Percentiles rank a stretch among this genome's conserved stretches.
phyloP scores from a whole-genome alignment of 92 coral and sea anemone species.

The Porites cylindrica region DNA sequence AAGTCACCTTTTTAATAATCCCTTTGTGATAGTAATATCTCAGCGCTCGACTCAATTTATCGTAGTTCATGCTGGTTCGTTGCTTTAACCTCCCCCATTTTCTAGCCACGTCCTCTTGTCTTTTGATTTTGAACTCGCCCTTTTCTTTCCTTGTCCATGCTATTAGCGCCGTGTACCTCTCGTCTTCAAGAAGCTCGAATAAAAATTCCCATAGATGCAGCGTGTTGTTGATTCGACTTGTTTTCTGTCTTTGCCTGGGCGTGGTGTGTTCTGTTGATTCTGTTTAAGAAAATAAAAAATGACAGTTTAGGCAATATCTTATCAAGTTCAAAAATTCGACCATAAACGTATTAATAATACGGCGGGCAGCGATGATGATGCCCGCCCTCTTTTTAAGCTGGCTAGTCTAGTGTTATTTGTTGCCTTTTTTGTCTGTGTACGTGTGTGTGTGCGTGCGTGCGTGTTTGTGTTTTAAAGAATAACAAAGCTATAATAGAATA shows the following conservation, averaged over 20 bases:
- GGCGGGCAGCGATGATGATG: too few relatives aligned
- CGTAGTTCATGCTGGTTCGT: conserved; percentile 91
- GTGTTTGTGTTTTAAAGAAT: too few relatives aligned
- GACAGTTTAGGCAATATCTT: not conserved
- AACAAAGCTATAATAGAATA: too few relatives aligned
- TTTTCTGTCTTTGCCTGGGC: conserved; percentile 17
- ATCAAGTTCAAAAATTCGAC: too few relatives aligned
- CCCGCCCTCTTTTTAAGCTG: too few relatives aligned
- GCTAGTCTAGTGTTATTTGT: too few relatives aligned
- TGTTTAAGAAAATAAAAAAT: not conserved
- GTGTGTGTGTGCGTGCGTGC: too few relatives aligned
- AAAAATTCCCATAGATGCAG: conserved; percentile 96
- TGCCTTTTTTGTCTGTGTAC: too few relatives aligned
- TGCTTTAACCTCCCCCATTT: conserved; percentile 93
- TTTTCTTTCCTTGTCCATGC: conserved; percentile 89
- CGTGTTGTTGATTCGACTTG: conserved; percentile 83
- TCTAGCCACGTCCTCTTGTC: conserved; percentile 91
- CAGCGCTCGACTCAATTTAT: conserved; percentile 91
- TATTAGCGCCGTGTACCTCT: conserved; percentile 78
- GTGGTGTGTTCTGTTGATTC: conserved; percentile 6
- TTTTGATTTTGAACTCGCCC: conserved; percentile 86
- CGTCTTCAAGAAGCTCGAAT: conserved; percentile 84
- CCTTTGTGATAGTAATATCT: conserved; percentile 92
- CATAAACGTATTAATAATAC: too few relatives aligned
- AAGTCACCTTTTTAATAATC: conserved; percentile 83